Conservation (phyloP, 2,113 vertebrate species). For the Tauraco erythrolophus region DNA sequence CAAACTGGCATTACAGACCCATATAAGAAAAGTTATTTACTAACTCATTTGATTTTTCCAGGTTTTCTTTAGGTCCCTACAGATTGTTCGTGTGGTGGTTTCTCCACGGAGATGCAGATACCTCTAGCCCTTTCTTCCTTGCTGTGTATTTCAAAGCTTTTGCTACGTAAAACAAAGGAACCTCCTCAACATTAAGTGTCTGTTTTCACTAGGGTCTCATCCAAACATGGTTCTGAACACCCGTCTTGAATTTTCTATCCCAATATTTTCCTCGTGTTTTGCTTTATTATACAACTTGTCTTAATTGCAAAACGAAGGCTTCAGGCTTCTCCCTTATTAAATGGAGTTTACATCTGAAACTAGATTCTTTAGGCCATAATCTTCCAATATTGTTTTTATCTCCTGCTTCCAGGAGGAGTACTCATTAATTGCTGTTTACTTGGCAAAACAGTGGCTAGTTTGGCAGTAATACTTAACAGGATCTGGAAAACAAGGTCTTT, state of each 20-base stretch:
- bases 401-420: not conserved
- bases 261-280: not conserved
- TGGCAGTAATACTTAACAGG: not conserved
- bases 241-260: not conserved
- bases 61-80: not conserved
- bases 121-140: not conserved
- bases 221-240: not conserved
- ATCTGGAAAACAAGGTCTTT: conserved; percentile 26
- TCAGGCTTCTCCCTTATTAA: not conserved
- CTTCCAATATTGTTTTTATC: not conserved
- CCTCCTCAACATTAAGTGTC: not conserved
- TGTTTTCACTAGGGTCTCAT: not conserved
- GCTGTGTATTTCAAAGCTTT: not conserved
- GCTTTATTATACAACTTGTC: not conserved
- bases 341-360: not conserved
- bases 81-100: not conserved
- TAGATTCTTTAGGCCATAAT: not conserved
- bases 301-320: not conserved
- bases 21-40: not conserved
- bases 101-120: not conserved
- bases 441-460: not conserved
- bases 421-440: not conserved
- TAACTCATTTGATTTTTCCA: not conserved
- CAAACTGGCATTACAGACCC: not conserved
- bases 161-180: not conserved